A percentile compares a stretch with the other conserved stretches of the same genome.
Evolutionary conservation across 2,113 vertebrate species (phyloP).

Genomic region (Chlorodrepanis virens): DNA sequence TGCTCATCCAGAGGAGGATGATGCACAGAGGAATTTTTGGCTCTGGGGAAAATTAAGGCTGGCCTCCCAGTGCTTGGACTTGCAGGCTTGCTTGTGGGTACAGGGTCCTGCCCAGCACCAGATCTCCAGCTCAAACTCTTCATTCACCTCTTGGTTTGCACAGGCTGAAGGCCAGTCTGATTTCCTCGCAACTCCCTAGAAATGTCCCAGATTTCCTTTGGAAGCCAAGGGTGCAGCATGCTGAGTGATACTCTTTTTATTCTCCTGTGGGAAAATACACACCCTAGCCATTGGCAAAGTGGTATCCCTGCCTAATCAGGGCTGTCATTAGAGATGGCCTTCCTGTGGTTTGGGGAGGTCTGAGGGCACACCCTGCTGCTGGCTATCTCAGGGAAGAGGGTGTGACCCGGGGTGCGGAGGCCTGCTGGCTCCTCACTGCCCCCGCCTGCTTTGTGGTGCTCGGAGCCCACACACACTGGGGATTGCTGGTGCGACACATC

Average conservation of each 20-base stretch:
- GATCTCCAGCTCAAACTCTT: not conserved
- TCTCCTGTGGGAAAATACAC: not conserved
- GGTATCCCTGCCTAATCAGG: not conserved
- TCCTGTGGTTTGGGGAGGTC: not conserved
- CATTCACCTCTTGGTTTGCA: not conserved
- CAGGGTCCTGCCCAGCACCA: not conserved
- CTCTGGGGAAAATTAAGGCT: not conserved
- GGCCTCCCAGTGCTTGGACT: not conserved
- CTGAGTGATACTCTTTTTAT: not conserved
- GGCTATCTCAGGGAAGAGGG: not conserved
- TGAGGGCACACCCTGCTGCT: not conserved
- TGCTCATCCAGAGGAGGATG: not conserved
- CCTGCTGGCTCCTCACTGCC: not conserved
- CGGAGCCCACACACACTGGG: fast-evolving
- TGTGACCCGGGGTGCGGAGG: fast-evolving
- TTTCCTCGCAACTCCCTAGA: not conserved
- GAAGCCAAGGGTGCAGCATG: not conserved
- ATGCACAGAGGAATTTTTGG: not conserved
- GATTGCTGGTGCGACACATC: fast-evolving
- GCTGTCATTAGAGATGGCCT: not conserved
- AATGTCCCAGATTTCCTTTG: not conserved
- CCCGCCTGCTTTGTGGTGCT: fast-evolving
- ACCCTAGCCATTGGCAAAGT: not conserved
- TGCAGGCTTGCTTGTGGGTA: not conserved
- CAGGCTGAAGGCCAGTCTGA: not conserved